Evolutionary conservation across 2,888 invertebrate species (phyloP), one percentile per base, ranked within the genome.

Genomic region (Endomychus coccineus): DNA sequence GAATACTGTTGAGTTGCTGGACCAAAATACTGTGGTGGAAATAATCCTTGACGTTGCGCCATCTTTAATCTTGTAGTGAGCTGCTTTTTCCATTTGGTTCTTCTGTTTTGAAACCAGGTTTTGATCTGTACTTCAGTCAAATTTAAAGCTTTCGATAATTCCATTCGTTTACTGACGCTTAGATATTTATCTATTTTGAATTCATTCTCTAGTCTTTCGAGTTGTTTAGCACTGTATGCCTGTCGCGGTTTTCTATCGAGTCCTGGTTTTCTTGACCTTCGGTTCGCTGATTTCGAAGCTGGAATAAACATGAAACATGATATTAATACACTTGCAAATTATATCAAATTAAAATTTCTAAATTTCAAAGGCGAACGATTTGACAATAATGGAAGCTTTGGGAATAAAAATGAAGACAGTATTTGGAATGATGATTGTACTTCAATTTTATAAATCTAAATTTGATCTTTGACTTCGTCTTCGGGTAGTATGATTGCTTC

Each of bases 51-150:
- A 2, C 89, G 69, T 56, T 90, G 91, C 1, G 90, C 88, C 62
- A 91, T 83, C 63, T 91, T 89, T 44, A 94, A 66, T 2, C 90
- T 71, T 0, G 90, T 86, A 1, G 94, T 91, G 54, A 96, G 68
- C 58, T 96, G 95, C 55, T 96, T 96, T 68, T 96, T 94, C 94
- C 94, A 95, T 62, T 96, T 95, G 1, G 95, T 96, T 43, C 95
- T 73, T 39, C 95, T 74, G 61, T 95, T 92, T 66, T 92, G 91
- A 61, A 94, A 94, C 94, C 94, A 94, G 0, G 94, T 94, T 63
- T 95, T 95, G 48, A 95, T 92, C 68, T 95, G 94, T 0, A 92
- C 92, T 68, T 95, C 94, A 0, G 92, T 92, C 27, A 95, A 71
- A 47, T 80, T 84, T 17, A 96, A 66, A 0, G 83, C 81, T 62